Base-by-base conservation (phyloP, 2,888 invertebrate genomes). In the Oxyscelio sp. region DNA sequence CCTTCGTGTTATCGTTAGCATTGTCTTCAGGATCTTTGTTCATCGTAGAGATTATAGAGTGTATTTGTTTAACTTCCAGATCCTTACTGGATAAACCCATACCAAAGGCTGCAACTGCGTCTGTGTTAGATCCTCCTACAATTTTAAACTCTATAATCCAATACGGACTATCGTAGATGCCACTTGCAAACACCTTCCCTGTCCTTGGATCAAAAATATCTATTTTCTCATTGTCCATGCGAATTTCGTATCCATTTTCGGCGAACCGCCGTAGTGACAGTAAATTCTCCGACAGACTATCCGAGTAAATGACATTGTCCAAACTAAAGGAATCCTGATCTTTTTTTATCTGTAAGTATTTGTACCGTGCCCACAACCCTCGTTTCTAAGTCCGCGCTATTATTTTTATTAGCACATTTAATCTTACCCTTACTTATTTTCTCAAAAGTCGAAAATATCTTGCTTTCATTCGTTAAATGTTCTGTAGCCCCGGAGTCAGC, bases 91-190 rank as follows among this genome's bases (percentile, higher is more conserved):
- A 9, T 34, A 34, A 2, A 45, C 19, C 45, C 4, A 17, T 9
- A 4, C 4, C 15, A 15, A 19, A 45, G 15, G 45, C 15, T 17
- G 15, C 4, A 45, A 56, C n/a, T n/a, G n/a, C n/a, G n/a, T n/a
- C n/a, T n/a, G n/a, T n/a, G n/a, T n/a, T n/a, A n/a, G n/a, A n/a
- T n/a, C n/a, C n/a, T n/a, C n/a, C n/a, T n/a, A n/a, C n/a, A n/a
- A n/a, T n/a, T n/a, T n/a, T n/a, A n/a, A n/a, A n/a, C n/a, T n/a
- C n/a, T n/a, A n/a, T n/a, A n/a, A n/a, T 21, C 56, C 56, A 56
- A 31, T 56, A 56, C 1, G 56, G 56, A 56, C 56, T 31, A 1
- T 56, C 34, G 15, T 56, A 31, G 15, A 5, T 17, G n/a, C 56
- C 56, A n/a, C 31, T 19, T n/a, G 27, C 56, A 2, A 56, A 11